Percentiles rank a stretch among this genome's conserved stretches.
These are phyloP conservation scores for Gobio gobio DNA, from an alignment of 2,113 vertebrate species.

Conservation along the genomic window DNA sequence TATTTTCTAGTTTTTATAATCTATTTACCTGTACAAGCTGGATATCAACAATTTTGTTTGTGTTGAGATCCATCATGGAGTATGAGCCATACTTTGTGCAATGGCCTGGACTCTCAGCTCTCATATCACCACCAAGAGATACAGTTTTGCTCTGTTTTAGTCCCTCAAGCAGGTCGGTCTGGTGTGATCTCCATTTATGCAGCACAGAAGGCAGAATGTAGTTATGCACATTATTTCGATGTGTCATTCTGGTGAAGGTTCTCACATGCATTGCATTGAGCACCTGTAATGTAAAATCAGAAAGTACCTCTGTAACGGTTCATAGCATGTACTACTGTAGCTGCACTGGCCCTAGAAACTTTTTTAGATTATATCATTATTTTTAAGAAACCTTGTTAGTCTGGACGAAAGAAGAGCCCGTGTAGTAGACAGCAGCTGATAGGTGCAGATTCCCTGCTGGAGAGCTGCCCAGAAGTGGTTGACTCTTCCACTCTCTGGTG, in stretches of 20 bases:
- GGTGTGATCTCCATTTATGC: not conserved
- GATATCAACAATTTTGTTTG: constrained; percentile 39
- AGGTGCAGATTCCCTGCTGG: constrained; percentile 21
- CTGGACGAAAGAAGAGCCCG: constrained; percentile 24
- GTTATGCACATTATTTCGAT: constrained; percentile 12
- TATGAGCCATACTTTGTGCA: not conserved
- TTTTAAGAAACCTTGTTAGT: constrained; percentile 35
- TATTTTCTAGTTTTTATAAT: constrained; percentile 19
- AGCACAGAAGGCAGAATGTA: not conserved
- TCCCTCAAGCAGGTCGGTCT: not conserved
- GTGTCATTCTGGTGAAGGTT: constrained; percentile 28
- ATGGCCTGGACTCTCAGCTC: constrained; percentile 7
- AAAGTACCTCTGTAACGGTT: not conserved
- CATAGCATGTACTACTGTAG: not conserved
- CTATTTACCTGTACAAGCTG: constrained; percentile 38
- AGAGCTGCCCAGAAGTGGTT: not conserved
- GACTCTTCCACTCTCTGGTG: too few species aligned
- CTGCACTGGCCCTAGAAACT: not conserved
- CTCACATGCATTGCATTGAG: constrained; percentile 37
- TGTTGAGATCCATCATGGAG: constrained; percentile 13
- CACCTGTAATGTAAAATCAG: constrained; percentile 36
- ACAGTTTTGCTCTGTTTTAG: not conserved
- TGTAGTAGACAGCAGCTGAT: constrained; percentile 30
- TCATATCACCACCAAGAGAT: constrained; percentile 5
- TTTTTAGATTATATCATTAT: not conserved